These are phyloP conservation scores for Argyra leucocephala DNA, from an alignment of 2,888 invertebrate species.

Conservation along the genomic window DNA sequence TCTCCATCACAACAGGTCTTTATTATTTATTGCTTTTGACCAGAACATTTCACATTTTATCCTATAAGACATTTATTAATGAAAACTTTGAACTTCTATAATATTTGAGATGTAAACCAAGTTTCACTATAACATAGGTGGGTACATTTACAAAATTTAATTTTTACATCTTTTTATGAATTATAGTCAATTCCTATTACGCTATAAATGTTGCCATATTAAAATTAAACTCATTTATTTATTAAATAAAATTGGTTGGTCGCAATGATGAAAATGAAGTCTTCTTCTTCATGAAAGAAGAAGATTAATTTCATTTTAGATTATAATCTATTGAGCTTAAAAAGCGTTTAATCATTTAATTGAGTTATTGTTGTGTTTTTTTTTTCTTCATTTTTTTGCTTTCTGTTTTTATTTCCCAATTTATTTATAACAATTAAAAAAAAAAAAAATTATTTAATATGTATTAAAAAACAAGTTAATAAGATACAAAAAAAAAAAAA, in stretches of 20 bases:
- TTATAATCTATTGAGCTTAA: conserved; percentile 1
- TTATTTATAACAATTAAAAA: neutral
- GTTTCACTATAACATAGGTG: no score
- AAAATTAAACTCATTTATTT: neutral
- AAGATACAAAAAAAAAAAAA: no score
- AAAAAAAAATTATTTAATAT: no score
- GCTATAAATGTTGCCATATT: neutral
- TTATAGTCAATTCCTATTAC: neutral
- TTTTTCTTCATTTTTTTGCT: neutral
- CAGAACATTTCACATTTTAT: no score
- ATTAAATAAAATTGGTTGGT: neutral
- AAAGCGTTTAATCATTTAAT: conserved; percentile 6
- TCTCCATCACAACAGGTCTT: no score
- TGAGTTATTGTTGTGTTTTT: neutral
- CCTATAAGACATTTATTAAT: no score
- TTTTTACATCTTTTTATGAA: no score
- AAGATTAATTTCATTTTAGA: neutral
- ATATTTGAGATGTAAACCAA: no score
- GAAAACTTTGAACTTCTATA: no score
- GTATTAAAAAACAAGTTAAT: no score
- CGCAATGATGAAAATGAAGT: neutral
- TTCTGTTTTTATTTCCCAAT: neutral
- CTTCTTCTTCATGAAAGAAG: neutral
- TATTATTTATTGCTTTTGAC: no score
- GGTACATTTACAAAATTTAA: no score